Evolutionary conservation across 2,888 invertebrate species (phyloP).

Genomic region (Volucella zonaria): DNA sequence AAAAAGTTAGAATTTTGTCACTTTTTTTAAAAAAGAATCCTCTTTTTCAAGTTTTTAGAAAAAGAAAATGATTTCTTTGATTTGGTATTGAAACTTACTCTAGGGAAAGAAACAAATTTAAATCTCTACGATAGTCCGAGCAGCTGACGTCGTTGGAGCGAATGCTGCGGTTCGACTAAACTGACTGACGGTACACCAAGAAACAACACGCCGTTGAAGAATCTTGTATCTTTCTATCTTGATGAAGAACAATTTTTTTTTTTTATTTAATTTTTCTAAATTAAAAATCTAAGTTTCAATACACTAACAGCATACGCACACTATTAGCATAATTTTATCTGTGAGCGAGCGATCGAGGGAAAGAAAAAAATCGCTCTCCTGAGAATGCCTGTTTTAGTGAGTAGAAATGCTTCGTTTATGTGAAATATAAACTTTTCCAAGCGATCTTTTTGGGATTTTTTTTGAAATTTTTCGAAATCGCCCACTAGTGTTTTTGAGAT

Average conservation of each 20-base stretch:
- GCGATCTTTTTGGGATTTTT: constrained; percentile 49
- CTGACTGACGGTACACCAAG: constrained; percentile 82
- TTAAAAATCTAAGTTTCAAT: constrained; percentile 71
- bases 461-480: constrained; percentile 45
- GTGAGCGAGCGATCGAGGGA: constrained; percentile 3
- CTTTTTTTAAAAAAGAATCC: constrained; percentile 26
- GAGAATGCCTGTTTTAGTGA: constrained; percentile 52
- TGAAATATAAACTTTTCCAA: constrained; percentile 76
- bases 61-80: constrained; percentile 59
- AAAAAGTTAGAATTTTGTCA: constrained; percentile 19
- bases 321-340: background rate
- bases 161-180: constrained; percentile 84
- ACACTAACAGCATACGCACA: constrained; percentile 51
- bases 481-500: constrained; percentile 57
- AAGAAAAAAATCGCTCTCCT: constrained; percentile 12
- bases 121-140: constrained; percentile 83
- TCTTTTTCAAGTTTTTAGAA: constrained; percentile 28
- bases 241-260: constrained; percentile 78
- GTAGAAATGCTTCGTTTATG: constrained; percentile 73
- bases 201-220: constrained; percentile 82
- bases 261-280: constrained; percentile 74
- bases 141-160: constrained; percentile 83
- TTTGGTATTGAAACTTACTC: constrained; percentile 81
- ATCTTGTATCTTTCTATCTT: constrained; percentile 77
- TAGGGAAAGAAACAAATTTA: constrained; percentile 83